These are phyloP conservation scores for Atrichornis clamosus DNA, from an alignment of 2,113 vertebrate genomes.

Conservation along the genomic window DNA sequence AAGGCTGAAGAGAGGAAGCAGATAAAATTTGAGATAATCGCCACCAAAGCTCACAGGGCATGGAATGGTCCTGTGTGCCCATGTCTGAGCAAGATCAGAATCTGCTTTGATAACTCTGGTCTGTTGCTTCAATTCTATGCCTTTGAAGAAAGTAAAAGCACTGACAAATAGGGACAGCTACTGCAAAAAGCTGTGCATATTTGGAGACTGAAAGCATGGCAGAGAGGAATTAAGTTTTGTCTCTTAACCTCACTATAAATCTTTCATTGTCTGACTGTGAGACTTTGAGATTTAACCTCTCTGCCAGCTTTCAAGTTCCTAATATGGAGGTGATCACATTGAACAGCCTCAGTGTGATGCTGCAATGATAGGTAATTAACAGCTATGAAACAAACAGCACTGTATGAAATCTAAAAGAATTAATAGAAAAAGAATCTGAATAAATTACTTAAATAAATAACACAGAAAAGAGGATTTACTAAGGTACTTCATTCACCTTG, in stretches of 20 bases:
- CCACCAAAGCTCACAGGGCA: not conserved
- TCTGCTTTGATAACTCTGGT: not conserved
- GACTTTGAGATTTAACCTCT: not conserved
- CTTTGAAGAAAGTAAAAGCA: not conserved
- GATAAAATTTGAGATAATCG: not conserved
- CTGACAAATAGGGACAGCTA: not conserved
- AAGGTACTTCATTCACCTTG: not conserved
- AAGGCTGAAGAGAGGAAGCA: not conserved
- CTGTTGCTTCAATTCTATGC: not conserved
- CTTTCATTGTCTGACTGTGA: not conserved
- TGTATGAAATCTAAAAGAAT: not conserved
- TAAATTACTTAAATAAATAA: not conserved
- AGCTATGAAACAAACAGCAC: not conserved
- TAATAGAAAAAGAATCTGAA: not conserved
- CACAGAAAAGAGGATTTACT: not conserved
- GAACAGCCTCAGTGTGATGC: not conserved
- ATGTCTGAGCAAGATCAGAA: not conserved
- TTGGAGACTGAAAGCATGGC: not conserved
- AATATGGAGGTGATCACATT: not conserved
- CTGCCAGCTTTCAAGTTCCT: not conserved
- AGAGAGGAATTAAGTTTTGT: not conserved
- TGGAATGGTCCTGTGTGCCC: rapidly evolving
- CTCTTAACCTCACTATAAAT: not conserved
- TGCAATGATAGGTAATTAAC: not conserved
- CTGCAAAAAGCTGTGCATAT: not conserved